These are phyloP conservation scores for Rhopalosiphum padi DNA, from an alignment of 1,140 invertebrate species.

Conservation along the genomic window DNA sequence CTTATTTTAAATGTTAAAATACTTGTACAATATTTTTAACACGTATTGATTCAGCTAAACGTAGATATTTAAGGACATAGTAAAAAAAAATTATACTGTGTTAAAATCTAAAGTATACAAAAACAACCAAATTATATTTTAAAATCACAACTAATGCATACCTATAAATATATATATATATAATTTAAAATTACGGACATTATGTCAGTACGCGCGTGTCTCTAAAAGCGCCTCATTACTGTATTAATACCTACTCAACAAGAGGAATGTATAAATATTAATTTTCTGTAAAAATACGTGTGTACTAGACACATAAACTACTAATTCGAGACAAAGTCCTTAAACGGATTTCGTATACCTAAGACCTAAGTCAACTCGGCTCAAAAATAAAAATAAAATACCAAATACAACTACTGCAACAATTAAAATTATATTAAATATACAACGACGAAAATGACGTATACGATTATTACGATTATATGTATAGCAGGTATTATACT, in stretches of 20 bases:
- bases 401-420: not conserved
- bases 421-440: not conserved
- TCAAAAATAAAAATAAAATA: not conserved
- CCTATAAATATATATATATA: not conserved
- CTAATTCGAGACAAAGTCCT: not conserved
- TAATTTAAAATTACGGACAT: not conserved
- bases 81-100: not conserved
- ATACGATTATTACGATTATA: not conserved
- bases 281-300: not conserved
- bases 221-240: not conserved
- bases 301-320: not conserved
- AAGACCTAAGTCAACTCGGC: no score
- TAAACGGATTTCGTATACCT: not conserved
- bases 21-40: not conserved
- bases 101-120: not conserved
- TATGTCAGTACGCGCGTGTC: not conserved
- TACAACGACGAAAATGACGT: not conserved
- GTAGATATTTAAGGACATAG: not conserved
- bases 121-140: not conserved
- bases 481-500: not conserved
- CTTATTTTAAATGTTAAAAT: not conserved
- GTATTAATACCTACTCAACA: not conserved
- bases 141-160: not conserved
- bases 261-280: conserved; percentile 19
- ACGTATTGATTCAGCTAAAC: not conserved